These are phyloP conservation scores for Gymnobelideus leadbeateri DNA, from an alignment of 2,113 vertebrate genomes.

Conservation along the genomic window DNA sequence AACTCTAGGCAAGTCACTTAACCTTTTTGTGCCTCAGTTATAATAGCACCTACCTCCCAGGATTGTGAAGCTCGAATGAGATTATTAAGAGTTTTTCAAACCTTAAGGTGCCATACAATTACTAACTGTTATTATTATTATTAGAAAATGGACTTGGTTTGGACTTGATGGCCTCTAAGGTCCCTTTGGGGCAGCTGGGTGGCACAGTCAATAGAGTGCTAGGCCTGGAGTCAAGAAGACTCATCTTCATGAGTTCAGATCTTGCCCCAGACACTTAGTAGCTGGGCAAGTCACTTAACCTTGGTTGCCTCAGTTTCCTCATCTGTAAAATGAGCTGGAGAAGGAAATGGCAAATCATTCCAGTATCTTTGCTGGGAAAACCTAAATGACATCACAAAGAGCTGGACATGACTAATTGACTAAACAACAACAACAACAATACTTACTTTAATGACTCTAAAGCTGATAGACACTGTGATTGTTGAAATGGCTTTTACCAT, in stretches of 20 bases:
- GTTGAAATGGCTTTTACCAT: no score
- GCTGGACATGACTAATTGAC: background rate
- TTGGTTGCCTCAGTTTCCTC: background rate
- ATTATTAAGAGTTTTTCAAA: background rate
- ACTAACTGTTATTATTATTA: background rate
- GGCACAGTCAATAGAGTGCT: background rate
- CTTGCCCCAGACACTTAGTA: background rate
- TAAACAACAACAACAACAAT: background rate
- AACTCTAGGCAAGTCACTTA: background rate
- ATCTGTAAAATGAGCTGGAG: background rate
- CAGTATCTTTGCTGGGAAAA: background rate
- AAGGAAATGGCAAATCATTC: background rate
- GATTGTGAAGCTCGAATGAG: background rate
- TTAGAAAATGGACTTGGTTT: background rate
- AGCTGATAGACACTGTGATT: no score
- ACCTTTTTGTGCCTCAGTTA: background rate
- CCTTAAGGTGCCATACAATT: background rate
- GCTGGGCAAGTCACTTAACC: background rate
- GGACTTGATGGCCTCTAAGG: background rate
- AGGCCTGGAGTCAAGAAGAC: background rate
- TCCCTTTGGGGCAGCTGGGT: background rate
- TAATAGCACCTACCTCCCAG: background rate
- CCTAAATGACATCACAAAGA: background rate
- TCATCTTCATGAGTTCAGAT: background rate
- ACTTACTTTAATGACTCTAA: no score